Conservation (phyloP, 1,140 invertebrate genomes). For the Halictus rubicundus region DNA sequence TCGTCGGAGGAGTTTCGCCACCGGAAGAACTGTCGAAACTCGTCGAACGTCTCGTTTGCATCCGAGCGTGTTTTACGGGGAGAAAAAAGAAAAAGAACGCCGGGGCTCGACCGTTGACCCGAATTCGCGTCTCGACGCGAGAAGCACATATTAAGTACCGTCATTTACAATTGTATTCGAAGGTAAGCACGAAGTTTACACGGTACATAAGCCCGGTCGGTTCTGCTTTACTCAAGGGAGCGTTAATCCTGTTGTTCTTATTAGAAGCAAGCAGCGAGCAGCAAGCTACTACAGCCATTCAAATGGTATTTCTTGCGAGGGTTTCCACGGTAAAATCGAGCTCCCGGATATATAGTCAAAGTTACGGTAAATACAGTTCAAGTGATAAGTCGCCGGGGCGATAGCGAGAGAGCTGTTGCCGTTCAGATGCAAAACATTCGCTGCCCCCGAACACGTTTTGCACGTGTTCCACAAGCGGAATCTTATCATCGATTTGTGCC, state of each 20-base stretch:
- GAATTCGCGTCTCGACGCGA: too few relatives aligned
- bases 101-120: too few relatives aligned
- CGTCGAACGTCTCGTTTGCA: background rate
- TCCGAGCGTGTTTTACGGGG: too few relatives aligned
- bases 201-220: background rate
- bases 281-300: background rate
- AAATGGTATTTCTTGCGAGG: slow-evolving; percentile 12
- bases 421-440: slow-evolving; percentile 21
- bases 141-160: background rate
- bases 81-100: background rate
- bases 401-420: slow-evolving; percentile 1
- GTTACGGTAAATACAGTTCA: slow-evolving; percentile 7
- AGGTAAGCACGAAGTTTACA: background rate
- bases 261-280: too few relatives aligned
- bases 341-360: background rate
- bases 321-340: background rate
- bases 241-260: slow-evolving; percentile 26
- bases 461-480: background rate
- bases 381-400: slow-evolving; percentile 8
- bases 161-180: background rate
- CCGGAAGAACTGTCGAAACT: background rate
- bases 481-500: slow-evolving; percentile 2
- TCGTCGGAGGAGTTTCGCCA: background rate
- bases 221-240: background rate
- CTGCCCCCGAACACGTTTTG: slow-evolving; percentile 22